These are phyloP conservation scores for Mormyrus proboscirostris DNA, from an alignment of 2,797 vertebrate genomes.

Conservation along the genomic window DNA sequence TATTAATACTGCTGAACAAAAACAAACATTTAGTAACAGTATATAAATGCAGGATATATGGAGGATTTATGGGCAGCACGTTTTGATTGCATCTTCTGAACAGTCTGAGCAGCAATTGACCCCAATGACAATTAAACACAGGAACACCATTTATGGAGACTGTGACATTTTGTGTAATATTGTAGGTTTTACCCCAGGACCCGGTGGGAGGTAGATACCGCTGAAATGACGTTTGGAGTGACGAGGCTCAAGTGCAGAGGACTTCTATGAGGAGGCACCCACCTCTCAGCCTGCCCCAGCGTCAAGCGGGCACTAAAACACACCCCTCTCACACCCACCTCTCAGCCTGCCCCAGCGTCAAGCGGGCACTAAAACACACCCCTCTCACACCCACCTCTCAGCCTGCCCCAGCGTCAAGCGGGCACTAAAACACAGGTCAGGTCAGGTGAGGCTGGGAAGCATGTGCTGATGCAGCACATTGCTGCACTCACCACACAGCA, in stretches of 20 bases:
- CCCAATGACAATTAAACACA: not conserved
- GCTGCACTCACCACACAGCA: too few relatives aligned
- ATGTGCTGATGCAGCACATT: too few relatives aligned
- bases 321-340: too few relatives aligned
- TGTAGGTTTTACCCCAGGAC: not conserved
- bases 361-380: too few relatives aligned
- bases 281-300: too few relatives aligned
- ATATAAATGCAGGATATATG: not conserved
- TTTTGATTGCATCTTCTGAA: not conserved
- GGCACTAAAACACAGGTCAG: too few relatives aligned
- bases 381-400: too few relatives aligned
- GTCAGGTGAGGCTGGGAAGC: too few relatives aligned
- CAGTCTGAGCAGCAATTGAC: not conserved
- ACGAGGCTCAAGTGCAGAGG: not conserved
- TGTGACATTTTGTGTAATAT: not conserved
- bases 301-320: too few relatives aligned
- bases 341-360: too few relatives aligned
- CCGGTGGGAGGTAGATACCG: not conserved
- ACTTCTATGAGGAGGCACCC: not conserved
- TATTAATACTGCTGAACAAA: not conserved
- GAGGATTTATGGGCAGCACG: not conserved
- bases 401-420: too few relatives aligned
- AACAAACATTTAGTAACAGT: not conserved
- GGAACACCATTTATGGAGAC: not conserved
- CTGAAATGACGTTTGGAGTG: slow-evolving; percentile 13